These are phyloP conservation scores for Pedetes capensis DNA, from an alignment of 2,113 vertebrate genomes.

Conservation along the genomic window DNA sequence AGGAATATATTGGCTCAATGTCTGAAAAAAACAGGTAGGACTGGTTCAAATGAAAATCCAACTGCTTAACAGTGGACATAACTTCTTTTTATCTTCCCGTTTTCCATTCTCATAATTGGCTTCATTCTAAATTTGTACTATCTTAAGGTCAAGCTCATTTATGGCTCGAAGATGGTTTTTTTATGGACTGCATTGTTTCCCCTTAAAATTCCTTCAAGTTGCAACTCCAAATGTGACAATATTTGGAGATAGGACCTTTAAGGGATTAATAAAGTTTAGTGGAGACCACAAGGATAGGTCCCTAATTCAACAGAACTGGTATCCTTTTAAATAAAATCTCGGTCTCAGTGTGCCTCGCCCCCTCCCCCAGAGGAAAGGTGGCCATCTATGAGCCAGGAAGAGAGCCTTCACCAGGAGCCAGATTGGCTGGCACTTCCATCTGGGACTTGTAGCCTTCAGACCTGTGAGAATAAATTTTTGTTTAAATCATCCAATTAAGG, in stretches of 20 bases:
- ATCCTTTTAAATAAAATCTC: not conserved
- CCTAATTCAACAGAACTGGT: not conserved
- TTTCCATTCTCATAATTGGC: conserved; percentile 1
- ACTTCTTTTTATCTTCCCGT: not conserved
- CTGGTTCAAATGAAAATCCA: conserved; percentile 8
- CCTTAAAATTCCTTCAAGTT: not conserved
- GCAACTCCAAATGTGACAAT: not conserved
- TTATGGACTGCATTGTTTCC: not conserved
- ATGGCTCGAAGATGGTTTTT: not conserved
- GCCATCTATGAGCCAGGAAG: no score
- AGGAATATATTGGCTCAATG: not conserved
- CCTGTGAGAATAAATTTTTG: not conserved
- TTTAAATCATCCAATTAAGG: not conserved
- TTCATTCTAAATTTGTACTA: not conserved
- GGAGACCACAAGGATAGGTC: not conserved
- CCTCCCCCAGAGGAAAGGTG: no score
- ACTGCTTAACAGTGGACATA: not conserved
- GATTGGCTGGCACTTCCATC: no score
- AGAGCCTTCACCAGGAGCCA: no score
- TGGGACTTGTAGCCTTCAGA: not conserved
- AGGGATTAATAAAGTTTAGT: not conserved
- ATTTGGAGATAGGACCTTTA: not conserved
- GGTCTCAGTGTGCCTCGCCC: no score
- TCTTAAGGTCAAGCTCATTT: not conserved
- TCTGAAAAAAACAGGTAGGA: not conserved